These are phyloP conservation scores for Enteromius mattozi DNA, from an alignment of 2,797 vertebrate species.

Conservation along the genomic window DNA sequence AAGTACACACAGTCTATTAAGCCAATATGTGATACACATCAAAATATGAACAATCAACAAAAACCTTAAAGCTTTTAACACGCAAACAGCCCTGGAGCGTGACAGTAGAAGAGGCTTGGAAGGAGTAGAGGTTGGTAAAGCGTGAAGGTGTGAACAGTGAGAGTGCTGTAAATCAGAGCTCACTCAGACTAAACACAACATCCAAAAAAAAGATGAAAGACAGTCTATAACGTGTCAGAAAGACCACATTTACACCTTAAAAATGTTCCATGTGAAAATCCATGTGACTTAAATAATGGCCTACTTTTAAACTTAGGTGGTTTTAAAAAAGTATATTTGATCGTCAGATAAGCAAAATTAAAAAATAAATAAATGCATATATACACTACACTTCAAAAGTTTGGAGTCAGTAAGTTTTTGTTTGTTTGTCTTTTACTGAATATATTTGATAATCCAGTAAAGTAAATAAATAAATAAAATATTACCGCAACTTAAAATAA, in stretches of 20 bases:
- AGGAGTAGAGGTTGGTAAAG: conserved; percentile 48
- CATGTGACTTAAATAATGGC: background rate
- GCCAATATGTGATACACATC: conserved; percentile 21
- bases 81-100: background rate
- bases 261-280: background rate
- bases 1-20: conserved; percentile 1
- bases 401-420: background rate
- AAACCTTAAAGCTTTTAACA: conserved; percentile 26
- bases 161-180: conserved; percentile 52
- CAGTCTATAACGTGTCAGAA: background rate
- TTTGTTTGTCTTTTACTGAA: background rate
- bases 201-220: background rate
- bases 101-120: background rate
- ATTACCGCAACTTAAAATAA: background rate
- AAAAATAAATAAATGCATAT: background rate
- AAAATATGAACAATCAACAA: conserved; percentile 43
- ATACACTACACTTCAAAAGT: background rate
- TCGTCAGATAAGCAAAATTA: background rate
- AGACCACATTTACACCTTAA: background rate
- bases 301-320: background rate
- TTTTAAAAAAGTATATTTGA: background rate
- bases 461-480: background rate
- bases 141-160: conserved; percentile 49
- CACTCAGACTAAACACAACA: conserved; percentile 36
- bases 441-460: background rate